phyloP scores from a whole-genome alignment of 2,888 invertebrate species.

The Anticlea derivata region DNA sequence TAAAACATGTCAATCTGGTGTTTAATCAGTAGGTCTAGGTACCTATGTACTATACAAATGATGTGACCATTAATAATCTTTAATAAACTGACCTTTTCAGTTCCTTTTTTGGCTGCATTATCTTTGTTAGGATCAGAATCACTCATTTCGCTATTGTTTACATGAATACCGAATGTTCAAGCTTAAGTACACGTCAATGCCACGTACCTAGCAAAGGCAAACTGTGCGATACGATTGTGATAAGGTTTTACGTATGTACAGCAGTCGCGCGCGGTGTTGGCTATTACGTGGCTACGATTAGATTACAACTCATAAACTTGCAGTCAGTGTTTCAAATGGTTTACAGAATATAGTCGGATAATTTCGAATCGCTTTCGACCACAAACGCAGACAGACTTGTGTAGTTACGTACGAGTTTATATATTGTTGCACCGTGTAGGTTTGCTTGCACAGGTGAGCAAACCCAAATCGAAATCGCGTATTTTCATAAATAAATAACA shows the following conservation, averaged over 20 bases:
- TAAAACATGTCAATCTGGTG: background rate
- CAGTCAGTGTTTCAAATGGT: constrained; percentile 23
- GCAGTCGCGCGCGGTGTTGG: constrained; percentile 45
- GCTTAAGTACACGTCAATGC: constrained; percentile 56
- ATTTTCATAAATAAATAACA: too few species aligned
- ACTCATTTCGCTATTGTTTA: constrained; percentile 46
- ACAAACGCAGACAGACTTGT: constrained; percentile 29
- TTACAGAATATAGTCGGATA: constrained; percentile 54
- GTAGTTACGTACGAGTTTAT: too few species aligned
- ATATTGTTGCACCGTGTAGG: too few species aligned
- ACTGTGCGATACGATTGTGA: constrained; percentile 58
- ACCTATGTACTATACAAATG: background rate
- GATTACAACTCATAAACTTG: constrained; percentile 37
- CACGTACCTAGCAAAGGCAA: constrained; percentile 72
- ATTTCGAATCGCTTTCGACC: constrained; percentile 45
- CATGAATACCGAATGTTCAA: constrained; percentile 21
- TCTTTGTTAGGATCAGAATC: constrained; percentile 48
- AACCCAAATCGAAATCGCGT: too few species aligned
- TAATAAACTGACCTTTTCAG: constrained; percentile 52
- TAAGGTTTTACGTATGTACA: constrained; percentile 56
- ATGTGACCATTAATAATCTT: background rate
- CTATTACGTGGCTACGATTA: constrained; percentile 47
- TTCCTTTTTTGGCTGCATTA: constrained; percentile 40
- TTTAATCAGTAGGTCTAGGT: background rate
- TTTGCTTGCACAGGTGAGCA: too few species aligned